phyloP scores from a whole-genome alignment of 2,113 vertebrate species.

The Paramisgurnus dabryanus region DNA sequence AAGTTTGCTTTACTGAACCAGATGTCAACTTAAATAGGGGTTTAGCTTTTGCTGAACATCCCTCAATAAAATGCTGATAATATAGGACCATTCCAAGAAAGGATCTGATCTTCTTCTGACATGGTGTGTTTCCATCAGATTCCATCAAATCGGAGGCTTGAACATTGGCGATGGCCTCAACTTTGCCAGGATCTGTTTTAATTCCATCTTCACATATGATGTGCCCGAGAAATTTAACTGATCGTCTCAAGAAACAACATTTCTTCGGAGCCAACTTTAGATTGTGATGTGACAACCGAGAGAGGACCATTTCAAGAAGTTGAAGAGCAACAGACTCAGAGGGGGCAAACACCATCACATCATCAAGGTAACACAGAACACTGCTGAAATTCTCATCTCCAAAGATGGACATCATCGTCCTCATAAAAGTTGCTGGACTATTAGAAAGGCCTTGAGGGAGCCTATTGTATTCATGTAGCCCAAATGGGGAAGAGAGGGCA shows the following conservation, averaged over 20 bases:
- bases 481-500: background rate
- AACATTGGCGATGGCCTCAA: too few species aligned
- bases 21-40: background rate
- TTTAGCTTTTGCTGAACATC: slow-evolving; percentile 19
- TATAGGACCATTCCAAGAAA: too few species aligned
- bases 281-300: background rate
- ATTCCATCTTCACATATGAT: too few species aligned
- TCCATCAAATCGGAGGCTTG: too few species aligned
- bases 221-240: too few species aligned
- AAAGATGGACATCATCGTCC: slow-evolving; percentile 21
- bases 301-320: slow-evolving; percentile 10
- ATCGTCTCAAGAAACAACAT: too few species aligned
- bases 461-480: background rate
- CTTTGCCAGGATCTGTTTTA: too few species aligned
- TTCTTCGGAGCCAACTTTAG: background rate
- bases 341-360: slow-evolving; percentile 24
- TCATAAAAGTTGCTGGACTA: slow-evolving; percentile 25
- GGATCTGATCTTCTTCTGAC: too few species aligned
- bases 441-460: slow-evolving; percentile 5
- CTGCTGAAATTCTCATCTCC: slow-evolving; percentile 13
- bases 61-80: background rate
- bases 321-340: slow-evolving; percentile 10
- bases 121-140: too few species aligned
- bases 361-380: slow-evolving; percentile 26
- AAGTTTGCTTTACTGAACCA: too few species aligned